Percentiles rank a stretch among this genome's conserved stretches.
phyloP scores from a whole-genome alignment of 2,797 vertebrate genomes.

The Pelochelys cantorii region DNA sequence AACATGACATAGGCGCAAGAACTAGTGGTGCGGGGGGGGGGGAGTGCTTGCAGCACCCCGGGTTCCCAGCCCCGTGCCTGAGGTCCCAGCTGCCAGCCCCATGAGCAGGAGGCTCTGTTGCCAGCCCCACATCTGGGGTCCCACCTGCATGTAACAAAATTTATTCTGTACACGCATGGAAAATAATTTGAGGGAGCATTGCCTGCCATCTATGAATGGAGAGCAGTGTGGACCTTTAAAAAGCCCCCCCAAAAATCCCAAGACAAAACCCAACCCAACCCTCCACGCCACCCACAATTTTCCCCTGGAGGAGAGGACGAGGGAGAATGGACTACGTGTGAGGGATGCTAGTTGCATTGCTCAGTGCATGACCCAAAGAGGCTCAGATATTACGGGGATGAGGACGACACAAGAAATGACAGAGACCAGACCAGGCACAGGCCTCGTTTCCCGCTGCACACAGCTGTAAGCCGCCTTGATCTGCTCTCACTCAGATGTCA shows the following conservation, averaged over 20 bases:
- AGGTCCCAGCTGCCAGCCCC: too few species aligned
- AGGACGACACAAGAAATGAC: not conserved
- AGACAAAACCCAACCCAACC: not conserved
- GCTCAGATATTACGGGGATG: not conserved
- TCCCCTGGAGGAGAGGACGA: not conserved
- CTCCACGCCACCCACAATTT: not conserved
- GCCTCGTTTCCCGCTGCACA: not conserved
- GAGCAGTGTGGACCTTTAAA: not conserved
- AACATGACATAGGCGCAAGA: not conserved
- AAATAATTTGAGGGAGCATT: too few species aligned
- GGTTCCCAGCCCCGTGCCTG: too few species aligned
- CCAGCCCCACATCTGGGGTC: too few species aligned
- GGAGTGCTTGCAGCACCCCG: too few species aligned
- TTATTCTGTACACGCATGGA: too few species aligned
- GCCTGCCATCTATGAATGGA: not conserved
- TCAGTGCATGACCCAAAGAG: not conserved
- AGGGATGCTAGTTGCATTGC: not conserved
- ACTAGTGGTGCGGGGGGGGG: too few species aligned
- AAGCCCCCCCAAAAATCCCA: not conserved
- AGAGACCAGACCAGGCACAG: not conserved
- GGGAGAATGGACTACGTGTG: fast-evolving
- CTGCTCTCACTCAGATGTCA: not conserved
- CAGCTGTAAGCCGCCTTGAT: not conserved
- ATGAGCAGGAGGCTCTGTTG: too few species aligned
- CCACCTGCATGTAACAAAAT: too few species aligned